Evolutionary conservation across 1,140 invertebrate species (phyloP), one percentile per base, ranked within the genome.

Genomic region (Heliothis virescens): DNA sequence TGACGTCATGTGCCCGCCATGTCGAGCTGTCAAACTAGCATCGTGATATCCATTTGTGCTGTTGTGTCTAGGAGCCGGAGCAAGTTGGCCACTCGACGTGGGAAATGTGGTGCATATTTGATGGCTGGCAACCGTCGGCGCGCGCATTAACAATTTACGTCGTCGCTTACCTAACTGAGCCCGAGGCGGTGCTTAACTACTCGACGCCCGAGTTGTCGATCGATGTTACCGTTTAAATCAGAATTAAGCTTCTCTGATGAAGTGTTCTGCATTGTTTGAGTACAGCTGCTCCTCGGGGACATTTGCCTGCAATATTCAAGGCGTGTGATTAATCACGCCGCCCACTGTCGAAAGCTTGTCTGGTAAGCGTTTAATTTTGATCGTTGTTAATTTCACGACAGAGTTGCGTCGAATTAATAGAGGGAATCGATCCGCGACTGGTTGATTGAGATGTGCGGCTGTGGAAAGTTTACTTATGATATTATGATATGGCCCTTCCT

Each of bases 71-170:
- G 71, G 80, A 76, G 76, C 34, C 71, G 80, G 57, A 67, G 50
- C 55, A 78, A 72, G 72, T 73, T 79, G 82, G 41, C 73, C 80
- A 77, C 82, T 83, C 69, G 79, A 86, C 79, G 82, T 75, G 80
- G 79, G 82, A 86, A 84, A 79, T 83, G 80, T 80, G 78, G 80
- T 94, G 89, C 90, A 92, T 94, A 94, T 92, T 94, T 92, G 87
- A 92, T 92, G 82, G 52, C 71, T 79, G 80, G 50, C n/a, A 52
- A 80, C 60, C 79, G 79, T 59, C 79, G 82, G 81, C 69, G 79
- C 72, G 83, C 79, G 82, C 82, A 87, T 89, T 84, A 86, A 86
- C 84, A 87, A 92, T 92, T 88, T 88, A 91, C 84, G 75, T 85
- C 79, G 83, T 77, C 88, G 82, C 87, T 93, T 87, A 87, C 85